Evolutionary conservation across 2,113 vertebrate genomes (phyloP).

Genomic region (Sarotherodon lohbergeri): DNA sequence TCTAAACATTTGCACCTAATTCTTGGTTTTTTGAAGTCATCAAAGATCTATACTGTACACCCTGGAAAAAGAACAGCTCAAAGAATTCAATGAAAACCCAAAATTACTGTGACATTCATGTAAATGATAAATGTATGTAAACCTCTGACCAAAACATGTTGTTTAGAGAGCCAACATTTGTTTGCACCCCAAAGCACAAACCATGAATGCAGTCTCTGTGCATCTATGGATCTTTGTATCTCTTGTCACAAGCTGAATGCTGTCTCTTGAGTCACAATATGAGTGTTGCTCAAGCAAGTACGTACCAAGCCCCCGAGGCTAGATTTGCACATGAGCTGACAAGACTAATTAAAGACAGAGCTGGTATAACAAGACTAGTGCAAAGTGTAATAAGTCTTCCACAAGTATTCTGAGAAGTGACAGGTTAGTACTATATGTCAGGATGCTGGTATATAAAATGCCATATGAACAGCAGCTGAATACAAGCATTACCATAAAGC

Average conservation of each 20-base stretch:
- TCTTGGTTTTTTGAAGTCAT: background rate
- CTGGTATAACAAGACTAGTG: background rate
- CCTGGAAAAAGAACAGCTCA: background rate
- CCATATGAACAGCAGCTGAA: background rate
- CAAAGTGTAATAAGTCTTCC: background rate
- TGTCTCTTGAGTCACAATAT: background rate
- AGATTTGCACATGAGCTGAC: background rate
- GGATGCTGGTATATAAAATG: background rate
- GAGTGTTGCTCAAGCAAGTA: background rate
- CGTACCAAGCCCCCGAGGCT: background rate
- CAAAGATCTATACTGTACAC: background rate
- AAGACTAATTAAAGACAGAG: background rate
- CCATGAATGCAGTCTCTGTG: background rate
- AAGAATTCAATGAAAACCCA: accelerated
- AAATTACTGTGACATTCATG: background rate
- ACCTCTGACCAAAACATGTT: background rate
- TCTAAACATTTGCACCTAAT: background rate
- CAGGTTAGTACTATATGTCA: background rate
- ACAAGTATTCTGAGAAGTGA: background rate
- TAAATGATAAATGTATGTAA: background rate
- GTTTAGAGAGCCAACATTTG: background rate
- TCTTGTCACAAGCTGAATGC: accelerated
- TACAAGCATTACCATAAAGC: background rate
- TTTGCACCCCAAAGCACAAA: background rate
- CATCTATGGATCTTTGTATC: background rate